Conservation (phyloP, 1,140 invertebrate species). For the Uloborus diversus region DNA sequence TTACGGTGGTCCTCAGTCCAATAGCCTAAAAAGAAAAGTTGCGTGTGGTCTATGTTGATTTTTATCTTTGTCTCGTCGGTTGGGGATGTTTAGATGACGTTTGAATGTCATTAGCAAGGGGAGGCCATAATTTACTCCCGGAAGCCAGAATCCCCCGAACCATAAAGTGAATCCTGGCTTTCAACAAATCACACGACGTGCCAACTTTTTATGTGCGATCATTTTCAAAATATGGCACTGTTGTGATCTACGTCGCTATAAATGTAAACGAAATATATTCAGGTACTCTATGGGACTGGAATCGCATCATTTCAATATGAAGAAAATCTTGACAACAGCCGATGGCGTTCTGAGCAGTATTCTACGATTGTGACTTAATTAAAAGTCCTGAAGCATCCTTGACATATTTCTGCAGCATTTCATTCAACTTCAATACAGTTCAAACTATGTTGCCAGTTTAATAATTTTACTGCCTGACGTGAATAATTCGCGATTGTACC, state of each 20-base stretch:
- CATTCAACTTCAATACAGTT: no score
- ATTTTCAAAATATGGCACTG: neutral
- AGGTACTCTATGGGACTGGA: slow-evolving; percentile 23
- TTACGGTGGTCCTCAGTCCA: neutral
- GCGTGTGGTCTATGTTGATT: slow-evolving; percentile 49
- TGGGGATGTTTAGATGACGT: slow-evolving; percentile 42
- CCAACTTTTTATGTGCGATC: slow-evolving; percentile 34
- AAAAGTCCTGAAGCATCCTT: neutral
- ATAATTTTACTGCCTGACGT: no score
- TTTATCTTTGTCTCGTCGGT: slow-evolving; percentile 44
- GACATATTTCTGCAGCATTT: no score
- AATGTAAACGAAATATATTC: slow-evolving; percentile 33
- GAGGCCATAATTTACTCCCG: slow-evolving; percentile 39
- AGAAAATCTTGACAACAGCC: neutral
- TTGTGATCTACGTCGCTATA: slow-evolving; percentile 15
- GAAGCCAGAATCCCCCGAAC: slow-evolving; percentile 14
- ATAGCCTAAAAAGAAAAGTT: neutral
- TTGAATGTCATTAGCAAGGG: slow-evolving; percentile 37
- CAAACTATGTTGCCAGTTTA: no score
- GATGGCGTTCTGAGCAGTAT: no score
- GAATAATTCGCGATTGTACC: no score
- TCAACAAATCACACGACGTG: slow-evolving; percentile 46
- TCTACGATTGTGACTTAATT: neutral
- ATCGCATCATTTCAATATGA: no score
- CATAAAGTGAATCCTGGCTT: slow-evolving; percentile 13